Evolutionary conservation across 2,888 invertebrate species (phyloP).

Genomic region (Drosophila emarginata): DNA sequence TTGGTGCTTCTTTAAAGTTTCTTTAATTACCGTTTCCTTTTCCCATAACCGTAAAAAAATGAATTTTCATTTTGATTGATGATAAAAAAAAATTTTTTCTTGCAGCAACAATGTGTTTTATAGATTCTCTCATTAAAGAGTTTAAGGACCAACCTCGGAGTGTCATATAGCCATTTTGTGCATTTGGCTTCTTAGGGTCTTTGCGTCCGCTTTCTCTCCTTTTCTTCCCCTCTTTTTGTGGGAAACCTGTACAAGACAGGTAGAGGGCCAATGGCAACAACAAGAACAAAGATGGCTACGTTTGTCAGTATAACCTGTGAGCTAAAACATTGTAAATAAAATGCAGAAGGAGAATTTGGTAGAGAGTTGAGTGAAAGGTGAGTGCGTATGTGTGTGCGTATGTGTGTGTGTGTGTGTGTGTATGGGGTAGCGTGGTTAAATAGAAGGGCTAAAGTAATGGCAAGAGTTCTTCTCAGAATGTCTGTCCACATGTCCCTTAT

Average conservation of each 20-base stretch:
- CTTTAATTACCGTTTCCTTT: neutral
- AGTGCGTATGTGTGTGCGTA: neutral
- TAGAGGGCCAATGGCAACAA: slow-evolving; percentile 10
- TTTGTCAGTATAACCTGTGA: slow-evolving; percentile 50
- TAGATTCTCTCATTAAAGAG: neutral
- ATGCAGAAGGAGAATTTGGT: slow-evolving; percentile 39
- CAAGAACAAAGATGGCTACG: slow-evolving; percentile 14
- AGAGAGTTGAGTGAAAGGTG: neutral
- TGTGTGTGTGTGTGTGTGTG: neutral
- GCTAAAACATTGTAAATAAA: slow-evolving; percentile 72
- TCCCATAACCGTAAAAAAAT: no score
- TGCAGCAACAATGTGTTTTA: no score
- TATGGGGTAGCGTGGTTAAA: neutral
- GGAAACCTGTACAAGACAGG: slow-evolving; percentile 46
- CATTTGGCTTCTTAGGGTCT: slow-evolving; percentile 47
- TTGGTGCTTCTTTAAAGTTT: no score
- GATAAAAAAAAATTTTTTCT: no score
- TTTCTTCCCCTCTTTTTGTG: slow-evolving; percentile 38
- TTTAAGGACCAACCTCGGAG: slow-evolving; percentile 17
- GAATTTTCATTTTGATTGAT: no score
- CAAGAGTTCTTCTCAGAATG: neutral
- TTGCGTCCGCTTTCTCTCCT: slow-evolving; percentile 17
- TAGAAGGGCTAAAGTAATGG: slow-evolving; percentile 2
- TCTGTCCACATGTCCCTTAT: slow-evolving; percentile 14
- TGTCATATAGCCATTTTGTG: slow-evolving; percentile 38